phyloP scores from a whole-genome alignment of 2,797 vertebrate species.

The Coluber constrictor region DNA sequence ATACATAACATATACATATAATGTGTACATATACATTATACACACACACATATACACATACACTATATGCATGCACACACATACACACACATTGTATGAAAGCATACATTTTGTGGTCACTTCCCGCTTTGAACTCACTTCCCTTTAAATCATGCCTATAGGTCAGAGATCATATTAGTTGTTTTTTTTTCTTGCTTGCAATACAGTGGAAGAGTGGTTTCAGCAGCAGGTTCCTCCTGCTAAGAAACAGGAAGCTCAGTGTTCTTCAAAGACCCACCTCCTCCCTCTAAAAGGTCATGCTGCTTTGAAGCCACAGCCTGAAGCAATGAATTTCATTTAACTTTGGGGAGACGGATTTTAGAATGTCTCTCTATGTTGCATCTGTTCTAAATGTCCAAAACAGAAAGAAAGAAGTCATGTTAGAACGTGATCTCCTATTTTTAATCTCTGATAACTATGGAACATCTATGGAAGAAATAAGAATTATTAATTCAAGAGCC shows the following conservation, averaged over 20 bases:
- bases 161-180: background rate
- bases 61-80: background rate
- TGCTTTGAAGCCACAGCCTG: constrained; percentile 55
- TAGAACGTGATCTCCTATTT: background rate
- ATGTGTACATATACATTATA: too few relatives aligned
- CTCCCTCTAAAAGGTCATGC: constrained; percentile 59
- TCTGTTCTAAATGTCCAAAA: constrained; percentile 46
- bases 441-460: constrained; percentile 7
- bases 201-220: background rate
- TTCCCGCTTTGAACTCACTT: constrained; percentile 8
- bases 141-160: background rate
- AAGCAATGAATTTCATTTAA: constrained; percentile 35
- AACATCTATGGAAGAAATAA: constrained; percentile 40
- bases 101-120: background rate
- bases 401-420: constrained; percentile 37
- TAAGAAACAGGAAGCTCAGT: constrained; percentile 61
- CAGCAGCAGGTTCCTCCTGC: constrained; percentile 31
- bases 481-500: constrained; percentile 33
- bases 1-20: too few relatives aligned
- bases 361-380: constrained; percentile 43
- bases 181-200: background rate
- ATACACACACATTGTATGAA: background rate
- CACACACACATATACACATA: too few relatives aligned
- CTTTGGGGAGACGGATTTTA: constrained; percentile 47
- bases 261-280: constrained; percentile 53